Evolutionary conservation across 2,113 vertebrate genomes (phyloP).

Genomic region (Chamaea fasciata): DNA sequence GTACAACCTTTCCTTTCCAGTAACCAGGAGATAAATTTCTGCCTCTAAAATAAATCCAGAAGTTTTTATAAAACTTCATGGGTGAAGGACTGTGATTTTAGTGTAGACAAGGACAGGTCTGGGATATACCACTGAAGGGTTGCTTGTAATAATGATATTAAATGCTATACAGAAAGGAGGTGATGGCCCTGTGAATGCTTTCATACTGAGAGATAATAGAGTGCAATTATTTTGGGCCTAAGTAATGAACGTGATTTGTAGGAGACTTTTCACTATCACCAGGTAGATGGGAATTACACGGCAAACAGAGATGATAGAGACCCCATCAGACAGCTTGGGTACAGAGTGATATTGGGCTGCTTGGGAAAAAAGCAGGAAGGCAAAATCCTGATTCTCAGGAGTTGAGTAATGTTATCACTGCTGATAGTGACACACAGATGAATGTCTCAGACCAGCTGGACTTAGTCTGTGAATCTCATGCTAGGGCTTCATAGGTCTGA

Average conservation of each 20-base stretch:
- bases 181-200: not conserved
- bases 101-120: not conserved
- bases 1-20: not conserved
- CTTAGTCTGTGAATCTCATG: not conserved
- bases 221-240: not conserved
- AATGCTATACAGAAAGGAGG: not conserved
- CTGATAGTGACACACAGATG: not conserved
- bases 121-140: not conserved
- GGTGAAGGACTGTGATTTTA: not conserved
- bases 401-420: not conserved
- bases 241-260: not conserved
- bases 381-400: not conserved
- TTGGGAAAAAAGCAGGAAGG: not conserved
- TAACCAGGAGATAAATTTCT: not conserved
- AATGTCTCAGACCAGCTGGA: not conserved
- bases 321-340: not conserved
- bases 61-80: not conserved
- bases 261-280: not conserved
- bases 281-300: not conserved
- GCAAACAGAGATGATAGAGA: not conserved
- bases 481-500: not conserved
- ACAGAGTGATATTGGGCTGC: not conserved
- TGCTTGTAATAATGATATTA: not conserved
- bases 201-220: not conserved
- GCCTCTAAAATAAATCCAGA: not conserved